Conservation (phyloP, 2,113 vertebrate species). For the Platanista minor region DNA sequence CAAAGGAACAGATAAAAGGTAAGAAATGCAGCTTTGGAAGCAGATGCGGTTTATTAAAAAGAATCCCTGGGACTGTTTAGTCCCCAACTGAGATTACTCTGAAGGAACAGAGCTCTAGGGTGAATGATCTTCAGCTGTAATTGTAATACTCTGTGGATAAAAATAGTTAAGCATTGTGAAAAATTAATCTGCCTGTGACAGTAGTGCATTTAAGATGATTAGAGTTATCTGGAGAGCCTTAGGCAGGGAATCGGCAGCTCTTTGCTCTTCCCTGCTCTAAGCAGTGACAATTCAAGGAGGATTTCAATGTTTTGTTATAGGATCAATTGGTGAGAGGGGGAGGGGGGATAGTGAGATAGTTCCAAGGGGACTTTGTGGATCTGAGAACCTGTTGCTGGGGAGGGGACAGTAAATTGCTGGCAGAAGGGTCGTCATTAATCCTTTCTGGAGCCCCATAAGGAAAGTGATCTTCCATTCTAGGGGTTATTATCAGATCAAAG, state of each 20-base stretch:
- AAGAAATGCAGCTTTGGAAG: conserved; percentile 28
- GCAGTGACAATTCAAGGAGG: neutral
- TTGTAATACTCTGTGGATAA: conserved; percentile 24
- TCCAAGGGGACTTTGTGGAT: neutral
- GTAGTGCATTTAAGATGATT: neutral
- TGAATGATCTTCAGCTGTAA: neutral
- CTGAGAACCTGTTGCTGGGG: neutral
- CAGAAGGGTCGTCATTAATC: neutral
- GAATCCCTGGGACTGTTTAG: neutral
- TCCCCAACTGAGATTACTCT: conserved; percentile 12
- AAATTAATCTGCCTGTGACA: neutral
- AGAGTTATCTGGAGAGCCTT: conserved; percentile 8
- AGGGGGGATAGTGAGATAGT: neutral
- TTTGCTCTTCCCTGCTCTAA: neutral
- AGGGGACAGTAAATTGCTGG: neutral
- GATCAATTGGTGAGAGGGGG: neutral
- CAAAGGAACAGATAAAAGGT: conserved; percentile 5
- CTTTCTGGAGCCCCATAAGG: neutral
- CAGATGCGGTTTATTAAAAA: neutral
- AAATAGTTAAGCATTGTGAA: conserved; percentile 27
- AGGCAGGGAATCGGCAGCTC: neutral
- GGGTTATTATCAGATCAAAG: neutral
- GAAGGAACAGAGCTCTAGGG: neutral
- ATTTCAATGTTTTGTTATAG: neutral
- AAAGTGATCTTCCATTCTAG: neutral